Percentiles rank a stretch among this genome's conserved stretches.
phyloP scores from a whole-genome alignment of 2,888 invertebrate species.

The Sarcophaga caerulescens region DNA sequence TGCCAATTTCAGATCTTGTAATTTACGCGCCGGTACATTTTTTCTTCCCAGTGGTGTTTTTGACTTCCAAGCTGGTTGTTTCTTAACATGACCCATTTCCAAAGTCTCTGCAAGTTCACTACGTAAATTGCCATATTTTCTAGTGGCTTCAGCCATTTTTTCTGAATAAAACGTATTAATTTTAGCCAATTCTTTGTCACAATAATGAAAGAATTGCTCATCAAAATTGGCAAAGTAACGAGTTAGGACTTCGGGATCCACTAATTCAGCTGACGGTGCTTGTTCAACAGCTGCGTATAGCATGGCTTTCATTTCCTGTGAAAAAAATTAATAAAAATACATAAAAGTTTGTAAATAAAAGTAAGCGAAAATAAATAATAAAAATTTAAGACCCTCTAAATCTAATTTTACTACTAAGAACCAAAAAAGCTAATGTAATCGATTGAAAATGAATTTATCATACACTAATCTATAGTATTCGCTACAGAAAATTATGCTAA shows the following conservation, averaged over 20 bases:
- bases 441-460: no score
- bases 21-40: conserved; percentile 85
- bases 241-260: conserved; percentile 86
- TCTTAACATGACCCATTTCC: conserved; percentile 80
- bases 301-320: conserved; percentile 91
- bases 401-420: background rate
- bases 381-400: background rate
- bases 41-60: conserved; percentile 80
- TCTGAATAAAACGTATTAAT: conserved; percentile 95
- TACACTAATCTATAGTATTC: no score
- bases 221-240: conserved; percentile 90
- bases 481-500: no score
- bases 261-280: conserved; percentile 88
- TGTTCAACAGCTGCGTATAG: conserved; percentile 90
- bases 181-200: conserved; percentile 92
- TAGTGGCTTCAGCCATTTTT: conserved; percentile 93
- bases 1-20: conserved; percentile 92
- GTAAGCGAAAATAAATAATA: background rate
- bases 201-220: conserved; percentile 92
- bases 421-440: no score
- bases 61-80: conserved; percentile 79
- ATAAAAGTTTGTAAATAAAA: background rate
- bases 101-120: conserved; percentile 85
- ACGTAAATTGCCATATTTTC: conserved; percentile 88
- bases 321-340: background rate